Conservation (phyloP, 2,888 invertebrate species). For the Drosophila mimica region DNA sequence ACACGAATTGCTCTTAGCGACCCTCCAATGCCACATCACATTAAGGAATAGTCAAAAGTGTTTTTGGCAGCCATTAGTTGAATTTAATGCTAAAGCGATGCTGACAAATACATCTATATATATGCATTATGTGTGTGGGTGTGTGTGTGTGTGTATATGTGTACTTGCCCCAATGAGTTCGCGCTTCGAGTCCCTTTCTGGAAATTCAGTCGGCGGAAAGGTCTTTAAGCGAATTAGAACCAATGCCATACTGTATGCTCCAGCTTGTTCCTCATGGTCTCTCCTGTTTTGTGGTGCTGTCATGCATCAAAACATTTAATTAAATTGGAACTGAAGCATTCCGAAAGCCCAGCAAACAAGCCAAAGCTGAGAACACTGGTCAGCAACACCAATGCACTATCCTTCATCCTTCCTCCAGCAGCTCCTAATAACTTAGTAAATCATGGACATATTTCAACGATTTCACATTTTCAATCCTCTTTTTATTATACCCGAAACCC, state of each 20-base stretch:
- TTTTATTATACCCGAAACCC: slow-evolving; percentile 11
- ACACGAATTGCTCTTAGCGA: slow-evolving; percentile 65
- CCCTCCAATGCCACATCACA: slow-evolving; percentile 39
- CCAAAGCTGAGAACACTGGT: slow-evolving; percentile 13
- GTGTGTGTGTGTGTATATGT: not conserved
- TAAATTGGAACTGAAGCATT: slow-evolving; percentile 68
- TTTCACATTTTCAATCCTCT: slow-evolving; percentile 12
- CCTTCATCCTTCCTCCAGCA: slow-evolving; percentile 24
- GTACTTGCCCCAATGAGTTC: not conserved
- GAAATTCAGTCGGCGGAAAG: slow-evolving; percentile 62
- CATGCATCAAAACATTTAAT: slow-evolving; percentile 81
- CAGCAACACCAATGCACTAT: slow-evolving; percentile 20
- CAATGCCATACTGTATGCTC: slow-evolving; percentile 59
- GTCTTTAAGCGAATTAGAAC: slow-evolving; percentile 75
- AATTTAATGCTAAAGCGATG: slow-evolving; percentile 30
- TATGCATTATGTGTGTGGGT: slow-evolving; percentile 1
- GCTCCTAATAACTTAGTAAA: slow-evolving; percentile 54
- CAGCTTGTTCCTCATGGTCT: slow-evolving; percentile 2
- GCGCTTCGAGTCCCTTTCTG: slow-evolving; percentile 29
- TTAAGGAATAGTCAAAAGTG: slow-evolving; percentile 40
- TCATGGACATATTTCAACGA: slow-evolving; percentile 74
- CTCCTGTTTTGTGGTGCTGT: slow-evolving; percentile 51
- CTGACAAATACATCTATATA: not conserved
- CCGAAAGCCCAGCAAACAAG: slow-evolving; percentile 14
- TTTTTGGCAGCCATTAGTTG: slow-evolving; percentile 62